Percentiles rank a stretch among this genome's conserved stretches.
Conservation (phyloP, 1,140 invertebrate species). For the Drosophila elegans region DNA sequence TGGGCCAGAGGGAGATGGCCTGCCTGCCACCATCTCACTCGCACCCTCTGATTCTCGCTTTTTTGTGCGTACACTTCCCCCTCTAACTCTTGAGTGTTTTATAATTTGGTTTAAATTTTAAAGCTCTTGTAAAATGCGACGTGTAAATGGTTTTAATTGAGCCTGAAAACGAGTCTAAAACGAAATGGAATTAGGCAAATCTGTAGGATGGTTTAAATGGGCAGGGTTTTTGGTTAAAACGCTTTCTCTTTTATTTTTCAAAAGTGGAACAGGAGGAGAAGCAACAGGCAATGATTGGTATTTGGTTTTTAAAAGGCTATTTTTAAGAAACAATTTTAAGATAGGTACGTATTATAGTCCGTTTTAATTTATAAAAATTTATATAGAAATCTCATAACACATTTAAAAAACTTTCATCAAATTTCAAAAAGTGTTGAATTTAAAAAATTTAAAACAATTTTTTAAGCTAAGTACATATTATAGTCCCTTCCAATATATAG, state of each 20-base stretch:
- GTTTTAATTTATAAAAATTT: too few species aligned
- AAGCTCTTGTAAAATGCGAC: slow-evolving; percentile 68
- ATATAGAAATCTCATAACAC: too few species aligned
- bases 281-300: slow-evolving; percentile 29
- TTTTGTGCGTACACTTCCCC: slow-evolving; percentile 1
- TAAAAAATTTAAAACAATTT: too few species aligned
- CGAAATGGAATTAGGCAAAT: slow-evolving; percentile 66
- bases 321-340: too few species aligned
- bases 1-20: slow-evolving; percentile 28
- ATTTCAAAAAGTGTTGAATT: too few species aligned
- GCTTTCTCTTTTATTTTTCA: slow-evolving; percentile 14
- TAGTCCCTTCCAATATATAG: too few species aligned
- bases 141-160: slow-evolving; percentile 79
- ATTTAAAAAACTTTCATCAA: too few species aligned
- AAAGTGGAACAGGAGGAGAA: not conserved
- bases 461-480: too few species aligned
- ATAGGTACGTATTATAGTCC: too few species aligned
- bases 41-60: slow-evolving; percentile 4
- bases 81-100: slow-evolving; percentile 49
- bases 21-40: not conserved
- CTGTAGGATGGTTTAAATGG: slow-evolving; percentile 9
- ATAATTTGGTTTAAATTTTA: slow-evolving; percentile 75
- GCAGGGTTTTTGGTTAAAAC: slow-evolving; percentile 2
- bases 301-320: too few species aligned
- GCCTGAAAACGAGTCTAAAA: slow-evolving; percentile 70